A percentile compares a stretch with the other conserved stretches of the same genome.
phyloP scores from a whole-genome alignment of 2,797 vertebrate genomes.

The Fistularia tabacaria region DNA sequence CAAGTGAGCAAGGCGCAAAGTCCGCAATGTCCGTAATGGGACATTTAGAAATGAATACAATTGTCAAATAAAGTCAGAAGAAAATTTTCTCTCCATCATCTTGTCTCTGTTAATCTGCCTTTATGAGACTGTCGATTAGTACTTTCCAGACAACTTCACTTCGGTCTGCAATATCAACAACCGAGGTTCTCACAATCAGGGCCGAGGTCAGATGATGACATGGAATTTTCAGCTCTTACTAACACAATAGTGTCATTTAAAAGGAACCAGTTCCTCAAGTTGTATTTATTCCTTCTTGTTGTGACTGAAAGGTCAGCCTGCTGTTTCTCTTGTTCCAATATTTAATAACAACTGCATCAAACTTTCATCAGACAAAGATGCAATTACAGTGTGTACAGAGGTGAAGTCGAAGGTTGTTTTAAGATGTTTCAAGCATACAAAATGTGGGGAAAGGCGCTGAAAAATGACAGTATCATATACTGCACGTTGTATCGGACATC shows the following conservation, averaged over 20 bases:
- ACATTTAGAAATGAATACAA: constrained; percentile 9
- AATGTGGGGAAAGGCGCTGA: too few relatives aligned
- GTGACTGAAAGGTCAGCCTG: constrained; percentile 2
- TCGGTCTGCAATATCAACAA: neutral
- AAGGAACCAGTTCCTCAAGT: constrained; percentile 66
- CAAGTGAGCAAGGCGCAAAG: constrained; percentile 21
- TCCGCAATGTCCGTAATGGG: constrained; percentile 31
- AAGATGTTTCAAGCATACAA: too few relatives aligned
- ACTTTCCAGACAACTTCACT: too few relatives aligned
- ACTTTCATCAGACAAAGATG: neutral
- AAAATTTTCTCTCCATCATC: too few relatives aligned
- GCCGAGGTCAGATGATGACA: constrained; percentile 1
- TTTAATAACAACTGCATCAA: constrained; percentile 6
- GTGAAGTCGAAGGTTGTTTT: too few relatives aligned
- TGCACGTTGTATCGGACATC: too few relatives aligned
- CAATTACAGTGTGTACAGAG: too few relatives aligned
- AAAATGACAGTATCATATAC: too few relatives aligned
- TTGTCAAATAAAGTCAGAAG: neutral
- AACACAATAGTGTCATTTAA: constrained; percentile 11
- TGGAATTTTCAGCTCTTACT: constrained; percentile 17
- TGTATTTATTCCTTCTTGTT: constrained; percentile 26
- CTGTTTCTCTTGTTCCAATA: constrained; percentile 37
- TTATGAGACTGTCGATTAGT: neutral
- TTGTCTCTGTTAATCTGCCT: too few relatives aligned
- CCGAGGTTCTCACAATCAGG: neutral